A percentile compares a stretch with the other conserved stretches of the same genome.
Evolutionary conservation across 1,140 invertebrate species (phyloP).

Genomic region (Neelides sp.): DNA sequence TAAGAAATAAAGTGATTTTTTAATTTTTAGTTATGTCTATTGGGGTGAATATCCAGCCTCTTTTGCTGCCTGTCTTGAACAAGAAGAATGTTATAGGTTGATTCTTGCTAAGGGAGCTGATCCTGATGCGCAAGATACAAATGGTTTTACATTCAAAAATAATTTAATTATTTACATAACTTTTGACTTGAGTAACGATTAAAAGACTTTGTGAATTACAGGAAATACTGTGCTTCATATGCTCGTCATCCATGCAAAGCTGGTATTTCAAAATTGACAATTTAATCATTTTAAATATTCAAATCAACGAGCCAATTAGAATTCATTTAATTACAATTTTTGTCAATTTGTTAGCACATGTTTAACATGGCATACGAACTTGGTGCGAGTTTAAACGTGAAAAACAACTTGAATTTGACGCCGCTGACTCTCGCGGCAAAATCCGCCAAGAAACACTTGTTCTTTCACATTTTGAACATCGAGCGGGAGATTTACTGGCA

Average conservation of each 20-base stretch:
- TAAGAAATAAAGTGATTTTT: no score
- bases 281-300: no score
- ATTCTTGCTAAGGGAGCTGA: conserved; percentile 85
- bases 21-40: no score
- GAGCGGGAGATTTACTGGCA: conserved; percentile 94
- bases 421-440: conserved; percentile 88
- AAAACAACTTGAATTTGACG: conserved; percentile 77
- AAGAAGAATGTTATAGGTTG: conserved; percentile 92
- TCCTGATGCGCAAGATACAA: conserved; percentile 88
- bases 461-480: conserved; percentile 89
- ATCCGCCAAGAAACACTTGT: conserved; percentile 81
- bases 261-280: conserved; percentile 42
- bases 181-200: no score
- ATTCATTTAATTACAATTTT: no score
- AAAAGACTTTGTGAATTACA: no score
- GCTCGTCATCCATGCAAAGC: conserved; percentile 89
- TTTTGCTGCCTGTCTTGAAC: conserved; percentile 90
- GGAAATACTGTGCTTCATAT: conserved; percentile 94
- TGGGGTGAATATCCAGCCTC: conserved; percentile 85
- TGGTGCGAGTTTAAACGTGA: conserved; percentile 68
- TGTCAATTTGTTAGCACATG: conserved; percentile 57
- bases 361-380: conserved; percentile 91
- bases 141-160: no score
- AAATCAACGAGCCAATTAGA: no score
- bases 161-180: no score